A percentile compares a stretch with the other conserved stretches of the same genome.
Evolutionary conservation across 2,797 vertebrate species (phyloP).

Genomic region (Tauraco hartlaubi): DNA sequence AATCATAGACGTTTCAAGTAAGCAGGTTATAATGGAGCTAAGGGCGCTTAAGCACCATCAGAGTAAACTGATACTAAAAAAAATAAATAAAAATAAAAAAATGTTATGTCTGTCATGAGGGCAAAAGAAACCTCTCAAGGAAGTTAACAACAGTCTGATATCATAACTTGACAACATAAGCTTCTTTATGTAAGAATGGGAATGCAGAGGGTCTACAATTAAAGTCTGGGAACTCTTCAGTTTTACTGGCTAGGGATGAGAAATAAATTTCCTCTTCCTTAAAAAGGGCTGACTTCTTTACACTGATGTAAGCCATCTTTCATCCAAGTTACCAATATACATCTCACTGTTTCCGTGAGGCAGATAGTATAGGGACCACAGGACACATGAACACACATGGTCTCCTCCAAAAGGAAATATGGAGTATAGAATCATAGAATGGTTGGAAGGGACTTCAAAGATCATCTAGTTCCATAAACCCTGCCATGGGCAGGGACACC

Average conservation of each 20-base stretch:
- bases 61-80: background rate
- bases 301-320: background rate
- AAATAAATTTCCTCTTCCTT: background rate
- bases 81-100: background rate
- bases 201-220: background rate
- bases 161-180: background rate
- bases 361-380: background rate
- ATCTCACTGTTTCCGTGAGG: background rate
- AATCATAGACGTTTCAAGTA: background rate
- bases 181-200: background rate
- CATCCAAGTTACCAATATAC: background rate
- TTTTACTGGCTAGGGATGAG: background rate
- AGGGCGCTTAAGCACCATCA: background rate
- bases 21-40: background rate
- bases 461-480: no score
- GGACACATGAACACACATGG: background rate
- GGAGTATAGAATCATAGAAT: background rate
- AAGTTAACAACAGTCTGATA: background rate
- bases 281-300: background rate
- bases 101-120: background rate
- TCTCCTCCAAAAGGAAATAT: accelerated
- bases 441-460: no score
- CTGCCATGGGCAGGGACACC: no score
- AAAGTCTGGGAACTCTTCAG: background rate
- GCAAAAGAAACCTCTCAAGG: background rate